phyloP scores from a whole-genome alignment of 2,113 vertebrate species.

The Scolopax mira region DNA sequence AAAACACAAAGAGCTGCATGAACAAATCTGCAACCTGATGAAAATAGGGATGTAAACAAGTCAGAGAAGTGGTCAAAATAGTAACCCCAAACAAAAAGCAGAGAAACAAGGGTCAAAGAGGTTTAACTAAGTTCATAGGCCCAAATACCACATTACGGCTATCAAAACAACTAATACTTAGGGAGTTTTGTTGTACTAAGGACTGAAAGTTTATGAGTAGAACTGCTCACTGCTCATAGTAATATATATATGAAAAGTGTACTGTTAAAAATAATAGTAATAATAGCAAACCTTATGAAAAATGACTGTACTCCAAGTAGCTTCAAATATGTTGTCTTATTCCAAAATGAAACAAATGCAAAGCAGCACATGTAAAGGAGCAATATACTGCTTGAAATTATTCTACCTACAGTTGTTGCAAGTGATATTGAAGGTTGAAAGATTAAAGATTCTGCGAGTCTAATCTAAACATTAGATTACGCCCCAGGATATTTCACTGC shows the following conservation, averaged over 20 bases:
- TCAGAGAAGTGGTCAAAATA: background rate
- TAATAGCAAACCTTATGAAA: background rate
- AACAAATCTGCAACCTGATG: background rate
- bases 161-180: background rate
- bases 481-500: background rate
- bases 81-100: background rate
- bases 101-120: background rate
- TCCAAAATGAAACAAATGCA: background rate
- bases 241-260: background rate
- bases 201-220: background rate
- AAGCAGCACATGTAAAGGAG: background rate
- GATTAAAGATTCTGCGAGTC: background rate
- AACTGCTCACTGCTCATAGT: background rate
- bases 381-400: background rate
- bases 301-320: background rate
- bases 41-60: background rate
- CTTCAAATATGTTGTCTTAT: background rate
- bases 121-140: background rate
- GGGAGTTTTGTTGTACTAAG: background rate
- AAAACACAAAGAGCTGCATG: background rate
- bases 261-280: background rate
- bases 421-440: background rate
- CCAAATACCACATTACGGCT: background rate
- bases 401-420: background rate
- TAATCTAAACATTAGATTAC: conserved; percentile 35